phyloP scores from a whole-genome alignment of 1,140 invertebrate genomes.

The Anoplophora glabripennis region DNA sequence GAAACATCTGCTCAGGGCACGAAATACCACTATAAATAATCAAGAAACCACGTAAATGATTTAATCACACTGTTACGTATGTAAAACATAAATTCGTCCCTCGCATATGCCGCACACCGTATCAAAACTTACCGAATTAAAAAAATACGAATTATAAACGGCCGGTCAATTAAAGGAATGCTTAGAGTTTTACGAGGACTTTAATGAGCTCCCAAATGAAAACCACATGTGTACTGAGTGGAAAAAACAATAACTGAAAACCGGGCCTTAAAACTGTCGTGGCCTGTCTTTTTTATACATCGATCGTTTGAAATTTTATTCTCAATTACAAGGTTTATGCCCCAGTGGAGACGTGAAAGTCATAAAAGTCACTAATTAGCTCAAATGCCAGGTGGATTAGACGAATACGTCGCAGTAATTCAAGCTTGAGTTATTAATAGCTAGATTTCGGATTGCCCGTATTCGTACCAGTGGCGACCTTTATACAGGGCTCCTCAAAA shows the following conservation, averaged over 20 bases:
- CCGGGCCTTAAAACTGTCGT: conserved; percentile 1
- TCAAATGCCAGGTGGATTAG: no score
- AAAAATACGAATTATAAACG: conserved; percentile 15
- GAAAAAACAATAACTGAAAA: conserved; percentile 5
- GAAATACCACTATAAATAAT: conserved; percentile 22
- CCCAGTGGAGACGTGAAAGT: background rate
- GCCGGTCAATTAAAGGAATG: conserved; percentile 15
- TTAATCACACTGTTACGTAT: conserved; percentile 20
- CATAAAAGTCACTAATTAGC: no score
- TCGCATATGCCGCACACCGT: background rate
- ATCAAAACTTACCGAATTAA: background rate
- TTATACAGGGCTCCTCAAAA: no score
- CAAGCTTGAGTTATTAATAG: no score
- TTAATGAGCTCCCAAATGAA: conserved; percentile 13
- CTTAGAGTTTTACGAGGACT: conserved; percentile 8
- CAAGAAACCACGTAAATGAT: conserved; percentile 24
- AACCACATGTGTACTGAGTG: conserved; percentile 6
- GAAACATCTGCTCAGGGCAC: conserved; percentile 18
- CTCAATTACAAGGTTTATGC: conserved; percentile 12
- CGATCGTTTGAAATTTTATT: conserved; percentile 5
- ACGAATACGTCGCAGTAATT: no score
- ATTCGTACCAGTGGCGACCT: no score
- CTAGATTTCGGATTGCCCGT: no score
- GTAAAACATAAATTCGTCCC: conserved; percentile 19
- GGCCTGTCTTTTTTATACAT: background rate